Conservation (phyloP, 2,888 invertebrate genomes). For the Ochropleura plecta region DNA sequence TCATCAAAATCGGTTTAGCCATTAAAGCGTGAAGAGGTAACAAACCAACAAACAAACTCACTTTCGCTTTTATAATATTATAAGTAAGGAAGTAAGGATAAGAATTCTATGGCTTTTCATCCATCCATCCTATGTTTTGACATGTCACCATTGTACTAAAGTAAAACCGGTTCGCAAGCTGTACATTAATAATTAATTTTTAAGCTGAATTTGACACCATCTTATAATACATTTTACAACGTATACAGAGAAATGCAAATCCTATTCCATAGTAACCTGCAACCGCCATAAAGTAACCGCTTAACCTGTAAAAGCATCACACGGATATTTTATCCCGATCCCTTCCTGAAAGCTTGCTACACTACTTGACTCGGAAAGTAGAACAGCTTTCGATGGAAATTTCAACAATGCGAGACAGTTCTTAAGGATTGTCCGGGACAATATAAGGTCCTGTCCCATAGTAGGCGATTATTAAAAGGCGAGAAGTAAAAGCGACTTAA, state of each 20-base stretch:
- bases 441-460: conserved; percentile 31
- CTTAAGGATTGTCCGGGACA: conserved; percentile 60
- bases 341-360: conserved; percentile 36
- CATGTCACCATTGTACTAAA: background rate
- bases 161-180: background rate
- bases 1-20: too few relatives aligned
- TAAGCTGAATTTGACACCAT: background rate
- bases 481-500: background rate
- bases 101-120: too few relatives aligned
- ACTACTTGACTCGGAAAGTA: conserved; percentile 60
- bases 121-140: background rate
- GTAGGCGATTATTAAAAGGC: background rate
- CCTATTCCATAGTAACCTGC: background rate
- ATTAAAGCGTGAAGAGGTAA: too few relatives aligned
- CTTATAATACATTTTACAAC: background rate
- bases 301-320: conserved; percentile 30
- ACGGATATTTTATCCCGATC: conserved; percentile 37
- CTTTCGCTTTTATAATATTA: too few relatives aligned
- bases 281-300: conserved; percentile 5
- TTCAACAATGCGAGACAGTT: conserved; percentile 61
- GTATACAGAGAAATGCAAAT: background rate
- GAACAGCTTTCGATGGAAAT: conserved; percentile 62
- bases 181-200: background rate
- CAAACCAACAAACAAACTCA: too few relatives aligned
- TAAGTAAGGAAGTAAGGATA: too few relatives aligned